Evolutionary conservation across 2,888 invertebrate species (phyloP).

Genomic region (Himalopsyche anomala): DNA sequence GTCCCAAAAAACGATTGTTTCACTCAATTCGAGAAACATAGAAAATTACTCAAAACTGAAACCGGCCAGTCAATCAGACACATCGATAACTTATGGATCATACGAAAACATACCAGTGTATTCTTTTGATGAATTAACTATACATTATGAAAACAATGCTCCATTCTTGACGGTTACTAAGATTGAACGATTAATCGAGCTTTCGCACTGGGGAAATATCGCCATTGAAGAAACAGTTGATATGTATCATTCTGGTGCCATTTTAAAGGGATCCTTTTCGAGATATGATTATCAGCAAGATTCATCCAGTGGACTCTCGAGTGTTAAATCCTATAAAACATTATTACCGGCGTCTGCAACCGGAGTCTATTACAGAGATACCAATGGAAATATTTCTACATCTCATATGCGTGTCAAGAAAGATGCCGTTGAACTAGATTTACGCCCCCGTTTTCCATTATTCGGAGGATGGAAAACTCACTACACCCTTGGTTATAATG

Average conservation of each 20-base stretch:
- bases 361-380: constrained; percentile 97
- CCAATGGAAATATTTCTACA: constrained; percentile 99
- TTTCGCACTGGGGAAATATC: constrained; percentile 99
- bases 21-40: constrained; percentile 86
- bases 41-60: constrained; percentile 90
- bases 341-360: constrained; percentile 90
- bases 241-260: constrained; percentile 94
- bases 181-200: constrained; percentile 91
- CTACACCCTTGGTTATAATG: constrained; percentile 97
- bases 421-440: constrained; percentile 95
- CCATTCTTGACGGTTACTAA: constrained; percentile 96
- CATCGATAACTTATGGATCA: constrained; percentile 91
- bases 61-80: constrained; percentile 87
- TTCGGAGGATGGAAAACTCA: constrained; percentile 99
- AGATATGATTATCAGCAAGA: constrained; percentile 98
- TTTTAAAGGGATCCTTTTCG: constrained; percentile 95
- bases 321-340: constrained; percentile 94
- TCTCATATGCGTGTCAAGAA: constrained; percentile 92
- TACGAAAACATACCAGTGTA: constrained; percentile 84
- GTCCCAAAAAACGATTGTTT: constrained; percentile 89
- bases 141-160: constrained; percentile 97
- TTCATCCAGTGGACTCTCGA: constrained; percentile 89
- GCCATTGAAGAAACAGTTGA: constrained; percentile 97
- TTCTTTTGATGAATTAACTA: constrained; percentile 80
- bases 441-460: constrained; percentile 97